A percentile compares a stretch with the other conserved stretches of the same genome.
These are phyloP conservation scores for Cettia cetti DNA, from an alignment of 2,113 vertebrate genomes.

Conservation along the genomic window DNA sequence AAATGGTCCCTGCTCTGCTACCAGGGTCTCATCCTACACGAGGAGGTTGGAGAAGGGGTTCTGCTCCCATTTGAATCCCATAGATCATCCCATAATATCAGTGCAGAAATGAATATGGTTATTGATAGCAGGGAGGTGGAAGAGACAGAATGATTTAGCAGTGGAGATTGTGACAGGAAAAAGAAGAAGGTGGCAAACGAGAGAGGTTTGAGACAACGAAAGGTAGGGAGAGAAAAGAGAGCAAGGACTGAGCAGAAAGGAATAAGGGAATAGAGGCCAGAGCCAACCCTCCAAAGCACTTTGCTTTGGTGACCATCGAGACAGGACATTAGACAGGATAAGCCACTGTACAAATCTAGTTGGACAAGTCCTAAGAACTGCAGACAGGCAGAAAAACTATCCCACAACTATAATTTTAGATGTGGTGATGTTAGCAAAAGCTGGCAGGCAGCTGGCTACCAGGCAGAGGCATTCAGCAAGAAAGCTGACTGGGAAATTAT, in stretches of 20 bases:
- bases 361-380: neutral
- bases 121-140: neutral
- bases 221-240: neutral
- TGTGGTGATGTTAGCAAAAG: constrained; percentile 2
- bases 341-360: neutral
- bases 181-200: neutral
- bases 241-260: neutral
- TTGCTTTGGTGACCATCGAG: neutral
- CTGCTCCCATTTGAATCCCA: neutral
- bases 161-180: neutral
- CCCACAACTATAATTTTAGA: constrained; percentile 12
- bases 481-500: constrained; percentile 23
- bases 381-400: neutral
- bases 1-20: neutral
- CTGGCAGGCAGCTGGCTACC: constrained; percentile 13
- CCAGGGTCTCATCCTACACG: neutral
- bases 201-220: neutral
- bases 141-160: neutral
- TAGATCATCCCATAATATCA: rapidly evolving
- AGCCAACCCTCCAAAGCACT: neutral
- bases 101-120: neutral
- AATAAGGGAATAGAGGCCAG: neutral
- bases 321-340: neutral
- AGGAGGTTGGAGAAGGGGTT: neutral
- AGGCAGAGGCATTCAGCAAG: neutral